phyloP scores from a whole-genome alignment of 2,888 invertebrate species.

The Erynnis tages region DNA sequence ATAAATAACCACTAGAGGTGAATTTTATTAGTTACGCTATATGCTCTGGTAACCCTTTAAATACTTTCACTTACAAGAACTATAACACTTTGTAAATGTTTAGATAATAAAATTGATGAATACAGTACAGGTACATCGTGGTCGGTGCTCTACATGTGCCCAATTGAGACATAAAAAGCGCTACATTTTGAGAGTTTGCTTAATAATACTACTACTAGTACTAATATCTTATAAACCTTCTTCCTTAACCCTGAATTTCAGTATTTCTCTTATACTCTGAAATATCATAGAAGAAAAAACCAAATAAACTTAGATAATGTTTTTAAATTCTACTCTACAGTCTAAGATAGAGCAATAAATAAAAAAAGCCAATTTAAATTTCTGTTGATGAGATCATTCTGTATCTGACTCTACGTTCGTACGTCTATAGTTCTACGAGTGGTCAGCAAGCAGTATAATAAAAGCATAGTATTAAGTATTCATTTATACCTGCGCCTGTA shows the following conservation, averaged over 20 bases:
- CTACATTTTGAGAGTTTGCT: no score
- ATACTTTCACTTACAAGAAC: slow-evolving; percentile 36
- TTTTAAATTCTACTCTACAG: no score
- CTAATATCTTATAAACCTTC: no score
- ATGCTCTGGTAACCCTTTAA: slow-evolving; percentile 36
- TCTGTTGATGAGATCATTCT: slow-evolving; percentile 35
- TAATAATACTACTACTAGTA: no score
- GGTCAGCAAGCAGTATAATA: slow-evolving; percentile 19
- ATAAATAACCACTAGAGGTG: background rate
- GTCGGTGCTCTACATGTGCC: no score
- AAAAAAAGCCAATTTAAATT: background rate
- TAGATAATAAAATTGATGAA: background rate
- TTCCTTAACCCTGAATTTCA: no score
- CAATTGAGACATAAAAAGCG: no score
- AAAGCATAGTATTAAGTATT: slow-evolving; percentile 2
- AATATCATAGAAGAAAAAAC: no score
- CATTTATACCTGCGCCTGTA: slow-evolving; percentile 30
- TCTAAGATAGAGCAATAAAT: background rate
- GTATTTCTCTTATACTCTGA: no score
- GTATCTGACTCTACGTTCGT: slow-evolving; percentile 13
- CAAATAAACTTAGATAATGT: background rate
- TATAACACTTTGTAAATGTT: background rate
- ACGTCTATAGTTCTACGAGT: slow-evolving; percentile 13
- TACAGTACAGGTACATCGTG: background rate
- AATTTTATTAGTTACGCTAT: slow-evolving; percentile 38